Base-by-base conservation (phyloP, 1,140 invertebrate genomes). In the Gonioctena quinquepunctata region DNA sequence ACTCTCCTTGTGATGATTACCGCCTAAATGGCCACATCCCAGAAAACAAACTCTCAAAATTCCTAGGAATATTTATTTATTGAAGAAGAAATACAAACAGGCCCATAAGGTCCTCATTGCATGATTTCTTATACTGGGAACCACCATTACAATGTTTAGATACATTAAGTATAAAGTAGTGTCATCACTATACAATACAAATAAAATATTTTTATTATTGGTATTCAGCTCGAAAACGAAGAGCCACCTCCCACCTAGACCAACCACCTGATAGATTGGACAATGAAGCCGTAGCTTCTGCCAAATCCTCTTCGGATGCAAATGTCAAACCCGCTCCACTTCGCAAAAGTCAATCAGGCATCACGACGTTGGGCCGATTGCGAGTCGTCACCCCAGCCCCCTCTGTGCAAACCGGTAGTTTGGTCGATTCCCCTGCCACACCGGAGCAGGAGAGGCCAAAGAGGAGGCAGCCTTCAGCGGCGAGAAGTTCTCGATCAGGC, bases 311-410 rank as follows among this genome's bases (percentile, higher is more conserved):
- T 1, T 80, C 79, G 6, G 79, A 80, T 56, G 80, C 76, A 16
- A 77, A 78, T 57, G 77, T 74, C 13, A 76, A 78, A 71, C 77
- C 80, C 8, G 75, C 81, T 13, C 80, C 81, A 1, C 62, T 83
- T 19, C 71, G 81, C 1, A 83, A 83, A 64, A 82, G 80, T 49
- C 80, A 82, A 60, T 81, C 80, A 2, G 81, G 81, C n/a, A 80
- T 80, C 0, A 86, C 88, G 5, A 89, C 88, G 1, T 82, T 90
- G 76, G 88, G 89, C 1, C 81, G 89, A 0, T 81, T 90, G 21
- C 83, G 89, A 16, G 88, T 90, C 11, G 85, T 89, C 6, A 88
- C 88, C 21, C 67, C 67, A 22, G 54, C 42, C n/a, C 57, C 71
- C 2, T 66, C 68, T 48, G 59, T 42, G 7, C 62, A 72, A 49